A percentile compares a stretch with the other conserved stretches of the same genome.
phyloP scores from a whole-genome alignment of 2,888 invertebrate genomes.

The Crematogaster levior region DNA sequence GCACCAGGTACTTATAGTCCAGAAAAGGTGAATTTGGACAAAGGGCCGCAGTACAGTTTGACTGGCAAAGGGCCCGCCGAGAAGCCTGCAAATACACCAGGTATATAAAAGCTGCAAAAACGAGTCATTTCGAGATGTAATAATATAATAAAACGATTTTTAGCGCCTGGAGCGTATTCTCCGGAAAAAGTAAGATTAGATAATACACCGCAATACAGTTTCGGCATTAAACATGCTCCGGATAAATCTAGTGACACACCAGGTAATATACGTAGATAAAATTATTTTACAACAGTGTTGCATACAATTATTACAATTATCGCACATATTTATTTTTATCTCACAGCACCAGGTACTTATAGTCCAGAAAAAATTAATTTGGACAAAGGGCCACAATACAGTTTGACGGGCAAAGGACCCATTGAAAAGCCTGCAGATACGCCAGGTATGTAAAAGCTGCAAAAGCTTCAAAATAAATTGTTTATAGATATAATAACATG shows the following conservation, averaged over 20 bases:
- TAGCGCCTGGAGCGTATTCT: conserved; percentile 72
- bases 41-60: too few species aligned
- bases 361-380: conserved; percentile 87
- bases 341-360: conserved; percentile 44
- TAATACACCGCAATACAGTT: too few species aligned
- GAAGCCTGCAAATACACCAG: conserved; percentile 88
- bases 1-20: too few species aligned
- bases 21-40: too few species aligned
- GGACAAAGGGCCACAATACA: conserved; percentile 89
- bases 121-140: conserved; percentile 19
- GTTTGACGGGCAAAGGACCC: conserved; percentile 90
- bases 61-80: conserved; percentile 88
- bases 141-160: conserved; percentile 51
- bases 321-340: too few species aligned
- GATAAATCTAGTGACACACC: too few species aligned
- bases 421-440: conserved; percentile 88
- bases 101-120: conserved; percentile 26
- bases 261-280: too few species aligned
- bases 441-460: conserved; percentile 84
- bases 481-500: conserved; percentile 55
- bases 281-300: too few species aligned
- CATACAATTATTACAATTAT: too few species aligned
- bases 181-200: too few species aligned
- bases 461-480: too few species aligned
- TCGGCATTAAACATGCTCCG: too few species aligned